Evolutionary conservation across 2,797 vertebrate species (phyloP), one percentile per base, ranked within the genome.

Genomic region (Apogon talboti): DNA sequence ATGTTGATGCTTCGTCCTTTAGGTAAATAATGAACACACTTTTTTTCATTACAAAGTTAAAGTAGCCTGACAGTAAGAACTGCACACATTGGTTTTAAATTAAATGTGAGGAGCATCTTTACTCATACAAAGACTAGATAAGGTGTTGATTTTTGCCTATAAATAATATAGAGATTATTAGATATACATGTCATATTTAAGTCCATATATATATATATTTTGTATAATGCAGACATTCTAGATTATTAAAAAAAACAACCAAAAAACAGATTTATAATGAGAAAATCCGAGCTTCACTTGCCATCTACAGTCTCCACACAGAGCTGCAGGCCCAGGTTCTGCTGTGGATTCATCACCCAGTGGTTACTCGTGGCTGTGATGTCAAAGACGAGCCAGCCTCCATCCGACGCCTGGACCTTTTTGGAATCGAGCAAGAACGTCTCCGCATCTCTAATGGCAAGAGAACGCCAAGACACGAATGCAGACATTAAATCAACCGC

Each of bases 281-380:
- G 16, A 28, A 72, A 65, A 55, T 18, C 11, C 30, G 38, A 78
- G 53, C 50, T 74, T 70, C 15, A 81, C 96, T 95, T 95, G 96
- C 98, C 97, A 14, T 99, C 97, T 60, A 77, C 87, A 0, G 95
- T 98, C 90, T 99, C 98, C 80, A 94, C 95, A 47, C 95, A 96
- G 75, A 99, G 96, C 70, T 99, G 98, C 81, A 99, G 93, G 33
- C 98, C 98, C 90, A 99, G 87, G 90, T 99, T 99, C 91, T 97
- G 97, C 90, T 96, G 96, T 4, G 98, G 97, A 84, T 98, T 98
- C 84, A 99, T 95, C 77, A 99, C 94, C 98, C 98, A 99, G 66
- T 98, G 97, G 85, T 99, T 99, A 89, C 98, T 99, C 76, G 98
- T 99, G 76, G 93, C 96, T 11, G 98, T 99, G 84, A 99, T 97